Conservation (phyloP, 2,888 invertebrate species). For the Melanchra persicariae region DNA sequence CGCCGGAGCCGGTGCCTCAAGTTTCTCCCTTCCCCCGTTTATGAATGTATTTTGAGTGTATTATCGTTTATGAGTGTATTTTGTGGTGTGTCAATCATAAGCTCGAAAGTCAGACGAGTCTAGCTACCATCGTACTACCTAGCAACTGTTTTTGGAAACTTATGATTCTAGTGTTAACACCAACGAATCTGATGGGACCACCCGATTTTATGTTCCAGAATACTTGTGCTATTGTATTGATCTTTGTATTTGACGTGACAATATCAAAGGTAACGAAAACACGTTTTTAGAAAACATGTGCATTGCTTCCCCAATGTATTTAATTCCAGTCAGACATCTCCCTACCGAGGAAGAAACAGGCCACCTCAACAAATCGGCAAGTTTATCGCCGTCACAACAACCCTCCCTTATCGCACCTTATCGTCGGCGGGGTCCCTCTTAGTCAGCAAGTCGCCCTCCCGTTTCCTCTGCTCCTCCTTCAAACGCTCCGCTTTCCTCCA, state of each 20-base stretch:
- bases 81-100: background rate
- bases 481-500: slow-evolving; percentile 98
- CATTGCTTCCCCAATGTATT: background rate
- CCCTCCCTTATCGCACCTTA: slow-evolving; percentile 82
- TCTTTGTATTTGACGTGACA: no score
- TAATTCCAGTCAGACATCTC: background rate
- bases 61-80: no score
- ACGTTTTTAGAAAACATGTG: background rate
- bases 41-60: no score
- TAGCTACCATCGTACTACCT: no score
- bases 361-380: background rate
- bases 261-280: background rate
- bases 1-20: no score
- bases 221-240: no score
- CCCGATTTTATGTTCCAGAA: no score
- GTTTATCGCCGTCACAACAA: slow-evolving; percentile 5
- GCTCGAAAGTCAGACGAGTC: background rate
- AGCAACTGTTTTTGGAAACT: background rate
- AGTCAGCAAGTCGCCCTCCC: slow-evolving; percentile 93
- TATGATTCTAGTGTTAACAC: no score
- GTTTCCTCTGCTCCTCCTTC: slow-evolving; percentile 97
- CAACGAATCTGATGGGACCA: no score
- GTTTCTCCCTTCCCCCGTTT: no score
- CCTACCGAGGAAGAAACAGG: background rate
- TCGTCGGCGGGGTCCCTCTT: slow-evolving; percentile 91